Conservation (phyloP, 37 sponge, comb jelly and placozoan genomes). For the Mnemiopsis leidyi region DNA sequence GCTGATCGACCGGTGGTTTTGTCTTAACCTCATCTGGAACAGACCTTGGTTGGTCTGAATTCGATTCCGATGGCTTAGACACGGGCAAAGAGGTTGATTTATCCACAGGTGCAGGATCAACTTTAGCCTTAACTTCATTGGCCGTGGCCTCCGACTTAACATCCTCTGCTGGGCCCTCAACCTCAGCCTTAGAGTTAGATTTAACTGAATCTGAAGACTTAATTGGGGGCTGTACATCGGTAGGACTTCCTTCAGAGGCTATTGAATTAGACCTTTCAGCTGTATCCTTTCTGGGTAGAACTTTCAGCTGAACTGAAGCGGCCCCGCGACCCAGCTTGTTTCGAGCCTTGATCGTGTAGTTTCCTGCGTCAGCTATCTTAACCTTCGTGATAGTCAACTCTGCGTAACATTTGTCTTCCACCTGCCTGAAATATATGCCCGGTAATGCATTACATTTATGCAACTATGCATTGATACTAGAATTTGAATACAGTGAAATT, state of each 20-base stretch:
- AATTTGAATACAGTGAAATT: no score
- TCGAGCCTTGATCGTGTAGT: conserved; percentile 48
- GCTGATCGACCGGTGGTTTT: no score
- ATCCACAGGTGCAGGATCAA: no score
- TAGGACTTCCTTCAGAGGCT: neutral
- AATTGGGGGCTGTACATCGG: neutral
- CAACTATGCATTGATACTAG: no score
- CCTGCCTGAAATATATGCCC: conserved; percentile 56
- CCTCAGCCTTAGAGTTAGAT: neutral
- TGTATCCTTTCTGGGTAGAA: conserved; percentile 14
- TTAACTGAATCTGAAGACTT: neutral
- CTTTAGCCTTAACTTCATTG: no score
- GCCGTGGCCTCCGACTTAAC: neutral
- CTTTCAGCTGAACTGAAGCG: conserved; percentile 57
- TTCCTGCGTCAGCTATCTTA: conserved; percentile 13
- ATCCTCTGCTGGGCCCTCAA: neutral
- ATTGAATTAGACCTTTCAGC: neutral
- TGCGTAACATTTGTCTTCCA: conserved; percentile 31
- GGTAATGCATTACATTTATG: no score
- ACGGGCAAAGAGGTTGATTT: neutral
- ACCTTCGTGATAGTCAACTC: neutral
- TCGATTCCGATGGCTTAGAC: no score
- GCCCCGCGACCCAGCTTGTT: conserved; percentile 48
- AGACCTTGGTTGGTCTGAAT: no score
- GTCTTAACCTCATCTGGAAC: no score